A percentile compares a stretch with the other conserved stretches of the same genome.
phyloP scores from a whole-genome alignment of 2,888 invertebrate species.

The Laothoe populi region DNA sequence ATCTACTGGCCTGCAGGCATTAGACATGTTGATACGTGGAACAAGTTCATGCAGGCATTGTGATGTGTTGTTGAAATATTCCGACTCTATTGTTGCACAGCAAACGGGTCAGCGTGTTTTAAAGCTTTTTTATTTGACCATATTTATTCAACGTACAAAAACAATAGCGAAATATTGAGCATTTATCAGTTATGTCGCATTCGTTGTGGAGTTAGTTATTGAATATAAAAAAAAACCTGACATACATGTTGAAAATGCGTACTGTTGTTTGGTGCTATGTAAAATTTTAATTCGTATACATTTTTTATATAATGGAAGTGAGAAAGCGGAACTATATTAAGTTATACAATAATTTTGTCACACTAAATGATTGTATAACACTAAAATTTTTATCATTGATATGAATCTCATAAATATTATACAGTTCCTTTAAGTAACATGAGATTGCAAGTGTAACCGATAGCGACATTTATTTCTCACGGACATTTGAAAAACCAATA shows the following conservation, averaged over 20 bases:
- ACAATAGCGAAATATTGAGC: constrained; percentile 17
- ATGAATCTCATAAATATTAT: too few species aligned
- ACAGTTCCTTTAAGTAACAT: background rate
- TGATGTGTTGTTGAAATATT: constrained; percentile 42
- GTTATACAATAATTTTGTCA: background rate
- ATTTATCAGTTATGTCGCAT: constrained; percentile 13
- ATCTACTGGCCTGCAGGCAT: constrained; percentile 62
- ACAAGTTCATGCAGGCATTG: constrained; percentile 47
- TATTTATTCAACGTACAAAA: constrained; percentile 3
- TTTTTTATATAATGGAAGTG: background rate
- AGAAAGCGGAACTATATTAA: background rate
- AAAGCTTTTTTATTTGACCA: constrained; percentile 1
- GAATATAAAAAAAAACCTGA: constrained; percentile 1
- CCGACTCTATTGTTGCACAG: constrained; percentile 22
- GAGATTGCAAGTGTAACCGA: constrained; percentile 14
- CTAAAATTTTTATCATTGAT: too few species aligned
- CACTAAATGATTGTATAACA: too few species aligned
- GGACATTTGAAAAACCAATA: constrained; percentile 24
- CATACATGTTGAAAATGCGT: background rate
- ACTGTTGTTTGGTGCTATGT: background rate
- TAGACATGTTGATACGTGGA: constrained; percentile 64
- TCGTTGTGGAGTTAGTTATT: constrained; percentile 13
- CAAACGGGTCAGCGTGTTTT: constrained; percentile 28
- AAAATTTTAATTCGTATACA: too few species aligned
- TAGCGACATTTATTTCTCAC: constrained; percentile 17